A percentile compares a stretch with the other conserved stretches of the same genome.
phyloP scores from a whole-genome alignment of 2,888 invertebrate species.

The Morpho helenor region DNA sequence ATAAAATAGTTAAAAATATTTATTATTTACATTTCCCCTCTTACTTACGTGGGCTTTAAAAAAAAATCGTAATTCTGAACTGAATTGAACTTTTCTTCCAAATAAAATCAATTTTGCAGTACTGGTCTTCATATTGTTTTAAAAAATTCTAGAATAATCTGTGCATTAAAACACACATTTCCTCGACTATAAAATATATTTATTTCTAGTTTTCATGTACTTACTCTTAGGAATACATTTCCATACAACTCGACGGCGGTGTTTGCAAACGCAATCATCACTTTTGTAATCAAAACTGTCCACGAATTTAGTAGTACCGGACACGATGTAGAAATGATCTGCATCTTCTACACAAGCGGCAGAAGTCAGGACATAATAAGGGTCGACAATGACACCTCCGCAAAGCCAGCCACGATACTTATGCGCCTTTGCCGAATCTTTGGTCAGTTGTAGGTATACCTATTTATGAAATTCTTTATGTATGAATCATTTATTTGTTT shows the following conservation, averaged over 20 bases:
- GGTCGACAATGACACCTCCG: constrained; percentile 63
- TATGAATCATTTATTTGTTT: too few relatives aligned
- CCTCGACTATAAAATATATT: too few relatives aligned
- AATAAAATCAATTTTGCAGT: too few relatives aligned
- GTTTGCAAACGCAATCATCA: constrained; percentile 60
- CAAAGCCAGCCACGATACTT: constrained; percentile 71
- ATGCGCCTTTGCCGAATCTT: constrained; percentile 67
- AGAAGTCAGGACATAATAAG: constrained; percentile 61
- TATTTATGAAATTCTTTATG: constrained; percentile 21
- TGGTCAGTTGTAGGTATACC: constrained; percentile 68
- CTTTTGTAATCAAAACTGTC: constrained; percentile 64
- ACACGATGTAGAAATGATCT: constrained; percentile 65
- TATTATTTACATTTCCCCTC: too few relatives aligned
- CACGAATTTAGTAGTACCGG: constrained; percentile 62
- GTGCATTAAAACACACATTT: too few relatives aligned
- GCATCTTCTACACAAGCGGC: constrained; percentile 73
- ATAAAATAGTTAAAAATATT: too few relatives aligned
- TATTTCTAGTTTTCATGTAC: constrained; percentile 26
- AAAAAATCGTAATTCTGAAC: too few relatives aligned
- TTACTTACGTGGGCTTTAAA: too few relatives aligned
- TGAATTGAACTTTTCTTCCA: too few relatives aligned
- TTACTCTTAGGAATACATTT: constrained; percentile 72
- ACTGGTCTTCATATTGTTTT: too few relatives aligned
- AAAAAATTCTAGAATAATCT: too few relatives aligned
- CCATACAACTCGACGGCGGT: constrained; percentile 65